These are phyloP conservation scores for Lonchura striata DNA, from an alignment of 2,113 vertebrate genomes.

Conservation along the genomic window DNA sequence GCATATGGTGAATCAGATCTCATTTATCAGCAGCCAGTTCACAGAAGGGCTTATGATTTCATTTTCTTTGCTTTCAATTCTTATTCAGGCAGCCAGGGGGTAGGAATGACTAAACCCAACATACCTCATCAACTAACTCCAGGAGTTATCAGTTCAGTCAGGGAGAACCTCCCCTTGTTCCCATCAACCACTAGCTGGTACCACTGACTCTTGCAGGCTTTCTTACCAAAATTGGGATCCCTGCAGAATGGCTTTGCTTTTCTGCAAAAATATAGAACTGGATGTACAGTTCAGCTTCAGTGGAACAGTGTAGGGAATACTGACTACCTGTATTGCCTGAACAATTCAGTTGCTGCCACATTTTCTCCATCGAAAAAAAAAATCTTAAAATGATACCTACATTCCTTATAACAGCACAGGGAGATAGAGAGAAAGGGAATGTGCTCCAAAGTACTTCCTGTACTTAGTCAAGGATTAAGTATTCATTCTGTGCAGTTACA, in stretches of 20 bases:
- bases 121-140: not conserved
- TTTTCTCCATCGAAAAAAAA: not conserved
- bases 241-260: not conserved
- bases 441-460: not conserved
- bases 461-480: not conserved
- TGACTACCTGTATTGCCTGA: not conserved
- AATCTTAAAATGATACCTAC: not conserved
- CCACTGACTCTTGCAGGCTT: not conserved
- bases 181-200: not conserved
- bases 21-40: not conserved
- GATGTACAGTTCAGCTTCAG: not conserved
- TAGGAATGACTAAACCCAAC: not conserved
- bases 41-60: not conserved
- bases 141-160: not conserved
- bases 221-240: not conserved
- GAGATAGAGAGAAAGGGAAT: not conserved
- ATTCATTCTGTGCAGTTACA: not conserved
- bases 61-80: not conserved
- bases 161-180: not conserved
- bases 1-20: not conserved
- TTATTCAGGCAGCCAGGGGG: not conserved
- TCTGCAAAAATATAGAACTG: not conserved
- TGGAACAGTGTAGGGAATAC: not conserved
- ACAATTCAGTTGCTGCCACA: not conserved
- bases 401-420: not conserved